A percentile compares a stretch with the other conserved stretches of the same genome.
phyloP scores from a whole-genome alignment of 2,888 invertebrate genomes.

The Rhaphigaster nebulosa region DNA sequence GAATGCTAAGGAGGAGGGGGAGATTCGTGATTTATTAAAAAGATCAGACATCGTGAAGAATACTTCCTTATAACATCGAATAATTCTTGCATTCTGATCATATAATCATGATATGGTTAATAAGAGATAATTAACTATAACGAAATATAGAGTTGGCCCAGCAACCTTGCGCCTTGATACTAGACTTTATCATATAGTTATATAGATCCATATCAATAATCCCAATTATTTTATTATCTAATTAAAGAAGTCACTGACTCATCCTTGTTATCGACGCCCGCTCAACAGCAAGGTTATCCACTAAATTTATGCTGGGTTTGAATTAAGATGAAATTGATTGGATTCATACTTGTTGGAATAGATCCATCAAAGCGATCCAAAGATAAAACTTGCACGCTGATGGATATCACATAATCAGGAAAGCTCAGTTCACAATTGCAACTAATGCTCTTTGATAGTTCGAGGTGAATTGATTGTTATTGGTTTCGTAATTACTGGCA shows the following conservation, averaged over 20 bases:
- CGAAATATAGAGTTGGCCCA: no score
- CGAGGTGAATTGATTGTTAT: not conserved
- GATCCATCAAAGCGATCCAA: not conserved
- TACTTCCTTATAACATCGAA: no score
- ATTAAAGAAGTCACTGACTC: not conserved
- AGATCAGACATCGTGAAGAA: no score
- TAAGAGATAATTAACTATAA: no score
- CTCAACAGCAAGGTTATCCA: not conserved
- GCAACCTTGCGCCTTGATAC: no score
- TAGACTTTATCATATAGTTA: no score
- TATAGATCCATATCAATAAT: no score
- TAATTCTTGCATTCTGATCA: no score
- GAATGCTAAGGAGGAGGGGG: no score
- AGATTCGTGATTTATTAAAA: no score
- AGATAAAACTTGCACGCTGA: not conserved
- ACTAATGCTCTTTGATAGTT: not conserved
- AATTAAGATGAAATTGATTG: constrained; percentile 4
- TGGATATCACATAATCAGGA: not conserved
- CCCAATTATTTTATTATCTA: not conserved
- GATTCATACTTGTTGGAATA: not conserved
- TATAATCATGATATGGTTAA: no score
- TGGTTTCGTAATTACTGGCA: not conserved
- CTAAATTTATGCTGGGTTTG: not conserved
- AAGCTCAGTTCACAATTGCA: not conserved
- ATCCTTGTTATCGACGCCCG: not conserved